Evolutionary conservation across 2,888 invertebrate genomes (phyloP).

Genomic region (Drosophila neoperkinsi): DNA sequence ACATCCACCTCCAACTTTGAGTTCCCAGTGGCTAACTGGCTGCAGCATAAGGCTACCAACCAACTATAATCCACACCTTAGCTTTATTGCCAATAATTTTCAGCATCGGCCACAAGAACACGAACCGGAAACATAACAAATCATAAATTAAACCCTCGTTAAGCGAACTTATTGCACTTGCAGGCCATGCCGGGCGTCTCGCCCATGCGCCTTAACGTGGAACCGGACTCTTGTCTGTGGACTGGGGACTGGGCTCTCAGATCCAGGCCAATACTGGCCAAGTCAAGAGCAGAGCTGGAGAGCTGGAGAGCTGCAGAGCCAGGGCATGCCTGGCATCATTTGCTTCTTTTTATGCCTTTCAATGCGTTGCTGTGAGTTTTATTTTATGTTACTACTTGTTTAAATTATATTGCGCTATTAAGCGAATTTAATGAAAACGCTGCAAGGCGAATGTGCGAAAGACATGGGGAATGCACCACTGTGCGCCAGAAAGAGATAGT

Average conservation of each 20-base stretch:
- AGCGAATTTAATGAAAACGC: slow-evolving; percentile 83
- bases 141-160: slow-evolving; percentile 85
- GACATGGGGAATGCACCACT: slow-evolving; percentile 4
- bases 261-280: slow-evolving; percentile 19
- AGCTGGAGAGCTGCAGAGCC: background rate
- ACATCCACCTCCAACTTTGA: slow-evolving; percentile 21
- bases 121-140: slow-evolving; percentile 85
- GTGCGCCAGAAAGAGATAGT: slow-evolving; percentile 7
- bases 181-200: slow-evolving; percentile 59
- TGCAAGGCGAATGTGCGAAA: slow-evolving; percentile 63
- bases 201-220: slow-evolving; percentile 72
- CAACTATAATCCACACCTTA: slow-evolving; percentile 80
- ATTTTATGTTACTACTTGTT: slow-evolving; percentile 82
- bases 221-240: slow-evolving; percentile 38
- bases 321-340: slow-evolving; percentile 61
- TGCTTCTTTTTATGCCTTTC: slow-evolving; percentile 72
- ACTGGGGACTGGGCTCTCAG: background rate
- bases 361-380: slow-evolving; percentile 78
- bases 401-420: slow-evolving; percentile 83
- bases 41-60: slow-evolving; percentile 56
- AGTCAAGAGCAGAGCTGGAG: background rate
- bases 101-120: slow-evolving; percentile 68
- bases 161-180: slow-evolving; percentile 82
- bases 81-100: slow-evolving; percentile 81
- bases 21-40: slow-evolving; percentile 42